A percentile compares a stretch with the other conserved stretches of the same genome.
Conservation (phyloP, 2,113 vertebrate species). For the Corythornis madagascariensis region DNA sequence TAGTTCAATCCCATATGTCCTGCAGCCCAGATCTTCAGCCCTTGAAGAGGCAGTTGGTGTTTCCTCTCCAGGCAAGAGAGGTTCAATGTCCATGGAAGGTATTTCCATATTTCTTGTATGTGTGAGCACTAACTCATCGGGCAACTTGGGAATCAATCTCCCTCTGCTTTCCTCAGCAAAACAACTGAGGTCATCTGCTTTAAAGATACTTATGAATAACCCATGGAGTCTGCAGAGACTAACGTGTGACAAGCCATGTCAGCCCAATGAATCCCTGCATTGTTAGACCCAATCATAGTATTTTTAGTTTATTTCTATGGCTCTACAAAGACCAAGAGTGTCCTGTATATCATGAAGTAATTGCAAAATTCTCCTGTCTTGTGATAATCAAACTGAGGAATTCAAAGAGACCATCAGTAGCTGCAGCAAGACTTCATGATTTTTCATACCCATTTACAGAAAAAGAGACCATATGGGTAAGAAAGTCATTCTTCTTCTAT, state of each 20-base stretch:
- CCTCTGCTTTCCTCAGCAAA: conserved; percentile 31
- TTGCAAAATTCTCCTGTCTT: conserved; percentile 19
- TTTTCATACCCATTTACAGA: neutral
- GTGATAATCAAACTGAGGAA: conserved; percentile 46
- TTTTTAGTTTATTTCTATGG: conserved; percentile 62
- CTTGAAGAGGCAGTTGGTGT: neutral
- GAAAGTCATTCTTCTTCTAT: neutral
- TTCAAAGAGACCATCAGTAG: neutral
- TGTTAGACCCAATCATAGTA: conserved; percentile 40
- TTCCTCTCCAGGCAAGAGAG: neutral
- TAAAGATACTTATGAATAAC: conserved; percentile 46
- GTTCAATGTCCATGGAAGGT: neutral
- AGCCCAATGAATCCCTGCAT: conserved; percentile 60
- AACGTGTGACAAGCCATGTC: conserved; percentile 58
- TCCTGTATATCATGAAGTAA: conserved; percentile 42
- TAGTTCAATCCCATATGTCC: conserved; percentile 62
- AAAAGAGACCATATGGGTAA: neutral
- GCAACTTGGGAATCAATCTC: neutral
- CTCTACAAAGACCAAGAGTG: conserved; percentile 74
- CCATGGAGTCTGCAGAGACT: conserved; percentile 35
- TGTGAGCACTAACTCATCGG: neutral
- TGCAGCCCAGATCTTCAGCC: neutral
- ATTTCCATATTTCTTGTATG: neutral
- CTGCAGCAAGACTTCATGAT: neutral
- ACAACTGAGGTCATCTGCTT: conserved; percentile 59